Evolutionary conservation across 2,888 invertebrate species (phyloP), one percentile per base, ranked within the genome.

Genomic region (Tetragonula carbonaria): DNA sequence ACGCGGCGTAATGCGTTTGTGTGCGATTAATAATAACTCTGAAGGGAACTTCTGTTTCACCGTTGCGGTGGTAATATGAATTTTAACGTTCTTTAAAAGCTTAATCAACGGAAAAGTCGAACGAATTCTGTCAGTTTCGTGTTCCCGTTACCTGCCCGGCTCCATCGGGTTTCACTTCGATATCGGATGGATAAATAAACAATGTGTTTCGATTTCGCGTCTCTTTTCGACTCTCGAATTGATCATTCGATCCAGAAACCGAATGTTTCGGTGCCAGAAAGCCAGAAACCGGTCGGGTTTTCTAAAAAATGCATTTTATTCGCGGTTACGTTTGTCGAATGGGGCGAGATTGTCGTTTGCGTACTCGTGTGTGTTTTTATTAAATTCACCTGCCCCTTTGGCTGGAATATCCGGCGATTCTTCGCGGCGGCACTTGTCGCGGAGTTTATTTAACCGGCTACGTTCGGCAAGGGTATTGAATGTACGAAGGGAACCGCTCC

Each of bases 111-210:
- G n/a, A 33, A n/a, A 38, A 55, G 57, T 53, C 38, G 38, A 53
- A 68, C 67, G 74, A 68, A 14, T 67, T 28, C 53, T 38, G 51
- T 5, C 62, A 51, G 70, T 85, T 80, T 57, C 65, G 21, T 33
- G 21, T n/a, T 18, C n/a, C 23, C 74, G 45, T 78, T 78, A 51
- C 65, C 68, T 84, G 86, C 85, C 55, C 59, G 78, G 66, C 59
- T 74, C 78, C 73, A 70, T 85, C 66, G 81, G 2, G 8, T 66
- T 83, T 83, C 79, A 51, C 14, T n/a, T 4, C 38, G 16, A 3
- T 28, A 28, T 59, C 75, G 72, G 83, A 86, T 78, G 89, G 87
- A 87, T 87, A 84, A 89, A 84, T 79, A 82, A 53, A 23, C 51
- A 74, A 6, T 18, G 23, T 18, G 13, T 5, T 33, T 70, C 70